phyloP scores from a whole-genome alignment of 2,113 vertebrate genomes.

The Rutilus rutilus region DNA sequence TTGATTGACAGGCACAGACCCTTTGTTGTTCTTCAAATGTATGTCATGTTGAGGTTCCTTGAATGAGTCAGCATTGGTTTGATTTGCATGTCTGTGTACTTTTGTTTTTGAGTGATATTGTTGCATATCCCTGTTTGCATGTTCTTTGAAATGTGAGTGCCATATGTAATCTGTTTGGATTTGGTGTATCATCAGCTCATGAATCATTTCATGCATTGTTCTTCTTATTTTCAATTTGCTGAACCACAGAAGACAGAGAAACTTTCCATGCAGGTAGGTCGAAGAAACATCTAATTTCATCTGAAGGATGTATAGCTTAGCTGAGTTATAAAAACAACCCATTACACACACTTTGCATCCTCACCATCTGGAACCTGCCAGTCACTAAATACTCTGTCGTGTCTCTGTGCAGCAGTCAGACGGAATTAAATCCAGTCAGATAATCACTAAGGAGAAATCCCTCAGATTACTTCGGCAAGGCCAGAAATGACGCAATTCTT shows the following conservation, averaged over 20 bases:
- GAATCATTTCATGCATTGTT: background rate
- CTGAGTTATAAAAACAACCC: background rate
- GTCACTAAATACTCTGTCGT: conserved; percentile 7
- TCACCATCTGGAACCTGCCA: background rate
- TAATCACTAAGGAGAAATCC: conserved; percentile 52
- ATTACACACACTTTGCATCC: background rate
- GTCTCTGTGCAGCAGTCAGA: background rate
- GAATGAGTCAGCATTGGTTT: background rate
- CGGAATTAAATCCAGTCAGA: conserved; percentile 44
- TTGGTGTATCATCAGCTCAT: background rate
- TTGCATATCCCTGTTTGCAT: conserved; percentile 7
- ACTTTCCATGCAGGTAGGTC: conserved; percentile 71
- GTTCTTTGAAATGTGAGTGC: background rate
- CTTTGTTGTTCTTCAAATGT: conserved; percentile 4
- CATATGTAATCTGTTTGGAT: background rate
- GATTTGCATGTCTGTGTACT: too few species aligned
- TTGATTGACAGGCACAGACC: background rate
- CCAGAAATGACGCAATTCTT: conserved; percentile 39
- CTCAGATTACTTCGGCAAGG: conserved; percentile 38
- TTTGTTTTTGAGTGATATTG: background rate
- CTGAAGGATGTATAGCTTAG: background rate
- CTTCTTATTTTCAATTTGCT: conserved; percentile 57
- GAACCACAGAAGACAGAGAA: conserved; percentile 66
- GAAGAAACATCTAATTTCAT: background rate
- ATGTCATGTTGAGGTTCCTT: background rate